Conservation (phyloP, 2,797 vertebrate species). For the Protonibea diacanthus region DNA sequence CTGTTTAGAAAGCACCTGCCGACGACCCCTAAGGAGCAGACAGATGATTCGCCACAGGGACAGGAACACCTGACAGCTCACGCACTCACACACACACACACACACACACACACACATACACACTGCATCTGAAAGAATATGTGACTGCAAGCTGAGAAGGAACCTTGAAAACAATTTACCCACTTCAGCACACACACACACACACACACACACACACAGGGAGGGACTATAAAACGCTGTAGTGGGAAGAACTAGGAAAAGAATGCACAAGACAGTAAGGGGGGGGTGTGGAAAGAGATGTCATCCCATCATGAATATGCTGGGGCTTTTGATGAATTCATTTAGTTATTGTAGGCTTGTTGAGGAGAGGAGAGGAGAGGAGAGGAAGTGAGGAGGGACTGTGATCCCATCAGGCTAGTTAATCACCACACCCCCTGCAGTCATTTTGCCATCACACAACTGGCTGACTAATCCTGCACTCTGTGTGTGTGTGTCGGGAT, state of each 20-base stretch:
- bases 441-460: slow-evolving; percentile 25
- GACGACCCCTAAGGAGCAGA: slow-evolving; percentile 62
- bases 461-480: background rate
- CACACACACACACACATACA: slow-evolving; percentile 32
- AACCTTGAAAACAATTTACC: slow-evolving; percentile 70
- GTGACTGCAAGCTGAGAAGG: slow-evolving; percentile 48
- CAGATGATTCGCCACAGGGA: slow-evolving; percentile 70
- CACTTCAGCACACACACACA: slow-evolving; percentile 32
- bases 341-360: background rate
- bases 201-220: slow-evolving; percentile 2
- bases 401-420: slow-evolving; percentile 21
- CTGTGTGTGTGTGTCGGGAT: background rate
- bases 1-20: slow-evolving; percentile 70
- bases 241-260: slow-evolving; percentile 29
- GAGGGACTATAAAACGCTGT: slow-evolving; percentile 26
- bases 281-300: background rate
- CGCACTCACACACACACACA: slow-evolving; percentile 18
- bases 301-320: slow-evolving; percentile 36
- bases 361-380: background rate
- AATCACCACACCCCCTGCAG: slow-evolving; percentile 26
- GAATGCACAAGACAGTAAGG: slow-evolving; percentile 7
- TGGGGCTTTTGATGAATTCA: background rate
- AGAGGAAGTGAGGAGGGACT: background rate
- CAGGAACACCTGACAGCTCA: slow-evolving; percentile 40
- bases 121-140: slow-evolving; percentile 45